These are phyloP conservation scores for Drosophila auraria DNA, from an alignment of 1,140 invertebrate species.

Conservation along the genomic window DNA sequence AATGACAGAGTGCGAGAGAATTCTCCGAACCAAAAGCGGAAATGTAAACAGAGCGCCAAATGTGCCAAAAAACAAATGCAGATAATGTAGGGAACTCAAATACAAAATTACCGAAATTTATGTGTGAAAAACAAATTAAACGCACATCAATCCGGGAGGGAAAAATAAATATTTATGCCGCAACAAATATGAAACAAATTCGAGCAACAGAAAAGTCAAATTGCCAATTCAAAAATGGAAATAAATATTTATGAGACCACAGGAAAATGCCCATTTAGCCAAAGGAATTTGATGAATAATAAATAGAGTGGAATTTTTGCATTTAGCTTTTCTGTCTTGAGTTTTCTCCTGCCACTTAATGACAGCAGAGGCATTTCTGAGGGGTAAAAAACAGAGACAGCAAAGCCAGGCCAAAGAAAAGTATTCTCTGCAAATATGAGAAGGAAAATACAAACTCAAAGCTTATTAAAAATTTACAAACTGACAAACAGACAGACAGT, in stretches of 20 bases:
- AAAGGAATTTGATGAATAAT: conserved; percentile 51
- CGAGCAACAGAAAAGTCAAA: conserved; percentile 17
- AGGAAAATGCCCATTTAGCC: conserved; percentile 32
- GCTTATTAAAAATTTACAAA: conserved; percentile 79
- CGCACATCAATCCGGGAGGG: neutral
- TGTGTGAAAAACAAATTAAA: conserved; percentile 7
- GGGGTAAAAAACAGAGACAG: conserved; percentile 4
- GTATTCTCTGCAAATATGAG: conserved; percentile 19
- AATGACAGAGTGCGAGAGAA: conserved; percentile 19
- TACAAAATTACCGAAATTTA: neutral
- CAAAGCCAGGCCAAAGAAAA: conserved; percentile 21
- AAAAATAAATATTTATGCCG: conserved; percentile 14
- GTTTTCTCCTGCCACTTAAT: conserved; percentile 24
- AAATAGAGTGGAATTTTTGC: conserved; percentile 23
- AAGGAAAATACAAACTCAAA: conserved; percentile 52
- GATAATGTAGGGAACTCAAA: conserved; percentile 8
- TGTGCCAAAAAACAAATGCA: conserved; percentile 3
- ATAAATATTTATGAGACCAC: conserved; percentile 59
- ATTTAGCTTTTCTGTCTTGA: neutral
- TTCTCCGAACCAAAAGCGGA: conserved; percentile 49
- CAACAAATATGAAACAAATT: conserved; percentile 19
- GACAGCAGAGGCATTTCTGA: conserved; percentile 34
- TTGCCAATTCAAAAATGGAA: conserved; percentile 31
- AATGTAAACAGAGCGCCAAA: conserved; percentile 54
- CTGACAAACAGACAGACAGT: conserved; percentile 45